Evolutionary conservation across 2,888 invertebrate genomes (phyloP).

Genomic region (Acleris literana): DNA sequence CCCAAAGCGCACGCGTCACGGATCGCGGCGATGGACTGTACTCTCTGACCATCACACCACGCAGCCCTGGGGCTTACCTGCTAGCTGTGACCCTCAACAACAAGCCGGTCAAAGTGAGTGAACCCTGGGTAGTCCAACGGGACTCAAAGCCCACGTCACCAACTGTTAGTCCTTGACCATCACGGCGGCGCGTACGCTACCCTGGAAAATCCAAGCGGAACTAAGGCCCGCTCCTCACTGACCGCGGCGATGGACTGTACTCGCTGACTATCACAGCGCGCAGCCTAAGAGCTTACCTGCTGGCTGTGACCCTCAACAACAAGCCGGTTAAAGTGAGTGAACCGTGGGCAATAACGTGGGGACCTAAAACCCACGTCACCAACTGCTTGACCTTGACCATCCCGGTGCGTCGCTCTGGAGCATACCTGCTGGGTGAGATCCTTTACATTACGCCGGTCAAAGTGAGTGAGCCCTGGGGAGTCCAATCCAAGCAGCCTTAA

Average conservation of each 20-base stretch:
- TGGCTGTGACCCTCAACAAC: background rate
- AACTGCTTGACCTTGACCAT: constrained; percentile 68
- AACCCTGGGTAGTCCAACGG: constrained; percentile 38
- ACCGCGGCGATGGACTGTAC: constrained; percentile 87
- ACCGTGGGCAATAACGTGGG: no score
- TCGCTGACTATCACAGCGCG: constrained; percentile 79
- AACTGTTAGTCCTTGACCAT: constrained; percentile 69
- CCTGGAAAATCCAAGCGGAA: constrained; percentile 48
- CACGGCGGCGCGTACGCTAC: no score
- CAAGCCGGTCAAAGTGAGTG: constrained; percentile 85
- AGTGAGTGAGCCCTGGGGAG: constrained; percentile 57
- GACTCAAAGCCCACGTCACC: constrained; percentile 73
- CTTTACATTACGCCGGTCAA: constrained; percentile 66
- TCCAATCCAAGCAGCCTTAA: constrained; percentile 52
- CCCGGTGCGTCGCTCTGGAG: no score
- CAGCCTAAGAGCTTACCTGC: constrained; percentile 77
- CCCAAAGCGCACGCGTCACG: constrained; percentile 76
- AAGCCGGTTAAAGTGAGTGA: constrained; percentile 79
- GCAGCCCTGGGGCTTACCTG: constrained; percentile 85
- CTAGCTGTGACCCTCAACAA: constrained; percentile 86
- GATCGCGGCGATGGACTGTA: constrained; percentile 87
- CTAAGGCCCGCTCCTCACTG: constrained; percentile 79
- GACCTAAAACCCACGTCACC: constrained; percentile 72
- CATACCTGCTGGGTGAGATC: constrained; percentile 62
- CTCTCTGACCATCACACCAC: constrained; percentile 84